Base-by-base conservation (phyloP, 2,797 vertebrate genomes). In the Siniperca undulata region DNA sequence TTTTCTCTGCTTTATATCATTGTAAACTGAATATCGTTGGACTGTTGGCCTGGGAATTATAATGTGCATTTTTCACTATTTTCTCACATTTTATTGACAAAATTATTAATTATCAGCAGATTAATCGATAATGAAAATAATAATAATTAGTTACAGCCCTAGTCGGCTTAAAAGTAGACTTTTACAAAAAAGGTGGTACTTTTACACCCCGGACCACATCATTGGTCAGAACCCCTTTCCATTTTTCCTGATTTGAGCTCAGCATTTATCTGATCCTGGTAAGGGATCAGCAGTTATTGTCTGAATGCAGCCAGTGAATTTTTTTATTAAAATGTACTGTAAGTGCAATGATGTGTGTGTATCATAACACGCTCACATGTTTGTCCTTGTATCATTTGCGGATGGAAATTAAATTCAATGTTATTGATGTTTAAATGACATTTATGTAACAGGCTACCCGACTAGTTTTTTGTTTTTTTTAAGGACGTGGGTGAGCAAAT, bases 371-470 rank as follows among this genome's bases (percentile, higher is more conserved):
- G 20, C 59, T 52, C 12, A 2, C 42, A 40, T 5, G 17, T 66
- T 36, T 76, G 44, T 67, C 46, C 46, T 53, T 27, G 44, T 52
- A 6, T 66, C 0, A 5, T 27, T 34, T 50, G 34, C 2, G 6
- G 48, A 62, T 55, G 1, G 13, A n/a, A 66, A 70, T 55, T 24
- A 16, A 38, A 64, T 56, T 59, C 46, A 56, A 2, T 50, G 14
- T 48, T 74, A 44, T 52, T 0, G 20, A 62, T 27, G 42, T 42
- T 44, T 74, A 66, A 70, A 76, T 70, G 6, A 64, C 42, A 69
- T 70, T 73, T 55, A 44, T 59, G 52, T 64, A 70, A 70, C 34
- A 2, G n/a, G 11, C 34, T 62, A 30, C 22, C 30, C 16, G 24
- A 36, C 19, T 59, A 27, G 14, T 27, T 22, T 50, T 30, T 3